Evolutionary conservation across 2,113 vertebrate genomes (phyloP), one percentile per base, ranked within the genome.

Genomic region (Myrmecobius fasciatus): DNA sequence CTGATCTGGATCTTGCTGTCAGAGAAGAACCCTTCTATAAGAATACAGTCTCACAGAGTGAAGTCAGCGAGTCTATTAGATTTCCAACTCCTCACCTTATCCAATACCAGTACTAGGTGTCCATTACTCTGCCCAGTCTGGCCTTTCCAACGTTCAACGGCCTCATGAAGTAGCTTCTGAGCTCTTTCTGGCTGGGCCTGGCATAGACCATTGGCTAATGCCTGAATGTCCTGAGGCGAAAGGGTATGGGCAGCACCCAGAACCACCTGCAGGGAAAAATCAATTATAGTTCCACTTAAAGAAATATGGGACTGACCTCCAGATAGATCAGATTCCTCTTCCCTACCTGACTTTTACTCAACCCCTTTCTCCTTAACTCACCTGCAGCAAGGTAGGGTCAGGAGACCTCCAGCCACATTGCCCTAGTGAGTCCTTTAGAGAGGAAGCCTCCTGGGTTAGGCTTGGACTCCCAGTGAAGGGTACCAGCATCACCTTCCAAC

Each of bases 71-170:
- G 47, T 48, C 54, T 54, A 31, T 51, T 47, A 2, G 83, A 52
- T 24, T 7, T 51, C 26, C 11, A 1, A 92, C 49, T 92, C 90
- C 93, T 90, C 95, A 99, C 99, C 98, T 99, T 99, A 97, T 99
- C 99, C 51, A 99, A 97, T 52, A 99, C 98, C 46, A 99, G 98
- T 75, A 99, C 97, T 0, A 99, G 97, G 49, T 99, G 99, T 25
- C 98, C 97, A 0, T 47, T 36, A 0, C 96, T 94, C 43, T 93
- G 92, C 89, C 96, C 93, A 0, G 92, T 52, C 49, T 97, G 89
- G 49, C 94, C 95, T 46, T 94, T 96, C 54, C 98, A 91, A 92
- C 89, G 97, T 75, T 97, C 97, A 93, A 98, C 93, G 0, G 98
- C 98, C 46, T 98, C 95, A 56, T 97, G 98, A 28, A 99, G 96